Evolutionary conservation across 2,797 vertebrate genomes (phyloP), one percentile per base, ranked within the genome.

Genomic region (Glossophaga mutica): DNA sequence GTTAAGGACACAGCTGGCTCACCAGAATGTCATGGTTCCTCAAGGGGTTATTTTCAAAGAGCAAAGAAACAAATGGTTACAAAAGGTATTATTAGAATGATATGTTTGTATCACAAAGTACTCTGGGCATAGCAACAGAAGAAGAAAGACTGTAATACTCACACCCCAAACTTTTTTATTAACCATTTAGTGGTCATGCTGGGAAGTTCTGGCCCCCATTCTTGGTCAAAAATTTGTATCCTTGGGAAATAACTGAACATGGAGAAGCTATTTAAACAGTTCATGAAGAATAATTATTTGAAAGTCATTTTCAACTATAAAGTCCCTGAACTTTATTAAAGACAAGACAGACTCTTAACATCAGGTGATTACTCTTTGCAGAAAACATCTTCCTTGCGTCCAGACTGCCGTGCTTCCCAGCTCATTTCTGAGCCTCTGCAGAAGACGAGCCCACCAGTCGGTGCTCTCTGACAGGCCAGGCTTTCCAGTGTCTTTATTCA

Each of bases 251-350:
- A 92, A 90, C 0, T 88, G 34, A 85, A 90, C 24, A 32, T 0
- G 62, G 14, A 88, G 34, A 95, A 94, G 37, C 32, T 65, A 74
- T 65, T 91, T 90, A 19, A 92, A 88, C 62, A 67, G 9, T 37
- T 57, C 12, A 65, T 26, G 37, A 88, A 96, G 95, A 94, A 21
- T 89, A 94, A 94, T 79, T 16, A 65, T 29, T 70, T 92, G 3
- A 52, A 90, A 67, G 29, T 90, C 18, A 89, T n/a, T 76, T 94
- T 94, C 74, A 93, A 92, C 11, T 18, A 7, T 85, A 29, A 94
- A 90, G 74, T 67, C 39, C 22, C 39, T 76, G 26, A 96, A 94
- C 3, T 48, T 91, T 42, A 90, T 42, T 87, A 48, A 91, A 93
- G 52, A 94, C 12, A 32, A 91, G 52, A 94, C 24, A 22, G 78